Evolutionary conservation across 2,797 vertebrate genomes (phyloP), one percentile per base, ranked within the genome.

Genomic region (Enteromius mattozi): DNA sequence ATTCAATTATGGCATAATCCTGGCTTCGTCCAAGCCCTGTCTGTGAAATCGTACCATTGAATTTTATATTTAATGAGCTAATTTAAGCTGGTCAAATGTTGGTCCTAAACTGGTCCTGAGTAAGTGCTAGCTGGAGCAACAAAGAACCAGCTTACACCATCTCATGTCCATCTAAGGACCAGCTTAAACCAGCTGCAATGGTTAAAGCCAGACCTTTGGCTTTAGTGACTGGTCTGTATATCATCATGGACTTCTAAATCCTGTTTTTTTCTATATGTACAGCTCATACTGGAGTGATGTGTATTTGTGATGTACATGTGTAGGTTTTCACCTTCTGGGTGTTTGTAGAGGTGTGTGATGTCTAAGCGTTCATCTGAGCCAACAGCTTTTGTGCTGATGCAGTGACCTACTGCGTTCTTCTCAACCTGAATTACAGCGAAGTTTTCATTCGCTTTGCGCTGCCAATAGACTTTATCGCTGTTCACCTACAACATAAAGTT

Each of bases 301-400:
- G 42, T 47, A 37, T 37, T 12, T 66, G 51, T 40, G 66, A 37
- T 0, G 4, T 4, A 37, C 3, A 66, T 37, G 19, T 51, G 30
- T 24, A 35, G 1, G 54, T 61, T 37, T 30, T 82, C 24, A 83
- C 81, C 81, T 83, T 68, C 61, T 21, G 81, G 45, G 1, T 77
- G 47, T 76, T 83, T 83, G 72, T 83, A 83, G 30, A 40, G 71
- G 45, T 77, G 14, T 27, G 81, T 83, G 45, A 83, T 83, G 6
- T 83, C 81, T 19, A 51, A 3, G 0, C 72, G 72, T 16, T 76
- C 2, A 21, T 83, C 81, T 37, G 71, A 76, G 33, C 81, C 61
- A 0, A 83, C 81, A 42, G 16, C 81, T 6, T 83, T 83, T 42
- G 81, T 83, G 81, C 81, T 83, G 61, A 83, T 78, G 82, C 49